A percentile compares a stretch with the other conserved stretches of the same genome.
These are phyloP conservation scores for Kryptopterus vitreolus DNA, from an alignment of 2,797 vertebrate genomes.

Conservation along the genomic window DNA sequence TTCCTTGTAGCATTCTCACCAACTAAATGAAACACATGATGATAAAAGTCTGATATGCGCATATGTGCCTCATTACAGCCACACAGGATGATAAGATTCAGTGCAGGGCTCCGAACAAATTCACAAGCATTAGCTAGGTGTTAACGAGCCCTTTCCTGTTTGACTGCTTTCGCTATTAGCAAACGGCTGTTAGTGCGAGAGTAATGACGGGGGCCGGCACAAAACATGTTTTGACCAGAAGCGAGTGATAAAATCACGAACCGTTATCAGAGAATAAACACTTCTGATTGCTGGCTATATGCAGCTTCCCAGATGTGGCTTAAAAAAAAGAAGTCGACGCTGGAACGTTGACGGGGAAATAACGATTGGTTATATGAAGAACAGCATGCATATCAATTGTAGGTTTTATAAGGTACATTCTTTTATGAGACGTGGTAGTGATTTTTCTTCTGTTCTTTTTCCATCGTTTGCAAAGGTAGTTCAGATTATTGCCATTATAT, in stretches of 20 bases:
- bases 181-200: slow-evolving; percentile 1
- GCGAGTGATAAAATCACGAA: slow-evolving; percentile 40
- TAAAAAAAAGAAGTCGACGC: slow-evolving; percentile 20
- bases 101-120: not conserved
- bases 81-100: not conserved
- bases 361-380: not conserved
- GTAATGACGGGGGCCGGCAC: not conserved
- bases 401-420: not conserved
- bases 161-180: not conserved
- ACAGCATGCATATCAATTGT: not conserved
- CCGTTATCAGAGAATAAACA: slow-evolving; percentile 39
- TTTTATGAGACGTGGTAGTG: not conserved
- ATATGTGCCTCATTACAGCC: slow-evolving; percentile 7
- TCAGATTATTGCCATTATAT: not conserved
- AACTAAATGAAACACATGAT: not conserved
- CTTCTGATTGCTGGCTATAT: slow-evolving; percentile 30
- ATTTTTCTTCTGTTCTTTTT: no score
- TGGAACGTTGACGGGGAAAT: not conserved
- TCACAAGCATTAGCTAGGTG: slow-evolving; percentile 5
- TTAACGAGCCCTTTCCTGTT: slow-evolving; percentile 22
- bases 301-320: slow-evolving; percentile 42
- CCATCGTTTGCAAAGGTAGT: not conserved
- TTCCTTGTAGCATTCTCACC: not conserved
- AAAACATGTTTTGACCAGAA: slow-evolving; percentile 39
- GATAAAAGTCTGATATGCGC: not conserved